Conservation (phyloP, 2,113 vertebrate genomes). For the Rhinichthys klamathensis region DNA sequence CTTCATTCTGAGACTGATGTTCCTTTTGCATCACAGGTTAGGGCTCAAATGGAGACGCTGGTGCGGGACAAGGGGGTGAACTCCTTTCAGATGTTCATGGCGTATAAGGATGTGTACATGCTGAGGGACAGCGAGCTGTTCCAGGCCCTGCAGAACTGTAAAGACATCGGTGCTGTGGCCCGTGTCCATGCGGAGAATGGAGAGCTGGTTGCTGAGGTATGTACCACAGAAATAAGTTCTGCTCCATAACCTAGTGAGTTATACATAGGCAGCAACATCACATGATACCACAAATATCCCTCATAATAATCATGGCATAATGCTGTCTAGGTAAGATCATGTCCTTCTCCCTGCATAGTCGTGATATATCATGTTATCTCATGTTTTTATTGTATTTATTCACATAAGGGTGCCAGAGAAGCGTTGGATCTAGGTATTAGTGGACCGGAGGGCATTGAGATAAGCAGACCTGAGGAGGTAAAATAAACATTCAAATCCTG, state of each 20-base stretch:
- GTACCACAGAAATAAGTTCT: background rate
- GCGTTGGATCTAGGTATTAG: constrained; percentile 92
- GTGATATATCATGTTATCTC: background rate
- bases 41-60: constrained; percentile 90
- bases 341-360: background rate
- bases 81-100: constrained; percentile 98
- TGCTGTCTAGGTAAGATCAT: background rate
- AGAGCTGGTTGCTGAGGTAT: constrained; percentile 94
- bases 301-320: too few relatives aligned
- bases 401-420: constrained; percentile 88
- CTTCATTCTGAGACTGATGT: background rate
- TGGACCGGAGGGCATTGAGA: constrained; percentile 94
- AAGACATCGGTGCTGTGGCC: constrained; percentile 89
- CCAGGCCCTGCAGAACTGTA: constrained; percentile 90
- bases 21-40: constrained; percentile 77
- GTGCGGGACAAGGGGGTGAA: constrained; percentile 95
- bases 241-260: background rate
- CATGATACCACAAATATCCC: too few relatives aligned
- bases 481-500: constrained; percentile 32
- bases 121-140: constrained; percentile 94
- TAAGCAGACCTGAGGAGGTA: constrained; percentile 96
- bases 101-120: constrained; percentile 96
- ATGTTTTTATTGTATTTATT: constrained; percentile 13
- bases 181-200: constrained; percentile 95
- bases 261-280: background rate